Evolutionary conservation across 2,888 invertebrate genomes (phyloP).

Genomic region (Drosophila sordidula): DNA sequence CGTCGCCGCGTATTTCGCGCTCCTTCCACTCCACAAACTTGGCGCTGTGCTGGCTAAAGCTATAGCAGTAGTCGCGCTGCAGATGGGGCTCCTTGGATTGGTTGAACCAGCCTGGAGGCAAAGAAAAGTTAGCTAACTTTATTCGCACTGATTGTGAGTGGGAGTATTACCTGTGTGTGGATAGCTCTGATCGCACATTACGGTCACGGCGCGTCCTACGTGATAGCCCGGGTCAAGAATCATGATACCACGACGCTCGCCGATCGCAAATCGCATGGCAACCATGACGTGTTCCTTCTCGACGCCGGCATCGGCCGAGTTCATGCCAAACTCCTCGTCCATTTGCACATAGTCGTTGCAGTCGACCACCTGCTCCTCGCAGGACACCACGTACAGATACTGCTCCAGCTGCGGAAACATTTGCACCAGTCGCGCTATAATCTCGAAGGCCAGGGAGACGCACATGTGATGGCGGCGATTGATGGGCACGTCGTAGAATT

Average conservation of each 20-base stretch:
- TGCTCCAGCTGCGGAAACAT: slow-evolving; percentile 89
- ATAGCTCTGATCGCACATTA: slow-evolving; percentile 93
- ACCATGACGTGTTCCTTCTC: slow-evolving; percentile 96
- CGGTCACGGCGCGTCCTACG: slow-evolving; percentile 92
- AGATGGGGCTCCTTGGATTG: slow-evolving; percentile 91
- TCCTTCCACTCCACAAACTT: slow-evolving; percentile 95
- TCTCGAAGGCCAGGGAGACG: slow-evolving; percentile 93
- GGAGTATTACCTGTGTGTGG: slow-evolving; percentile 89
- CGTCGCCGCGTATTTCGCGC: slow-evolving; percentile 89
- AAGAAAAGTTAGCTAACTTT: neutral
- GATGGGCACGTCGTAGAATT: slow-evolving; percentile 91
- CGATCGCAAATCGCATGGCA: slow-evolving; percentile 90
- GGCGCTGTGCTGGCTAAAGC: slow-evolving; percentile 88
- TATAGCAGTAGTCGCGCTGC: slow-evolving; percentile 94
- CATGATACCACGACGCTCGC: slow-evolving; percentile 90
- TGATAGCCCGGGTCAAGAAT: slow-evolving; percentile 97
- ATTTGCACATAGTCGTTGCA: slow-evolving; percentile 87
- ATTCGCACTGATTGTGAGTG: neutral
- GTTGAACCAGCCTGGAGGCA: slow-evolving; percentile 90
- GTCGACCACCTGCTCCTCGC: slow-evolving; percentile 92
- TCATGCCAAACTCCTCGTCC: slow-evolving; percentile 86
- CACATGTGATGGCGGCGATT: slow-evolving; percentile 93
- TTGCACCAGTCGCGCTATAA: slow-evolving; percentile 89
- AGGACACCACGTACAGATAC: slow-evolving; percentile 91
- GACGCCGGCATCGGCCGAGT: slow-evolving; percentile 85